Evolutionary conservation across 2,113 vertebrate genomes (phyloP), one percentile per base, ranked within the genome.

Genomic region (Lota lota): DNA sequence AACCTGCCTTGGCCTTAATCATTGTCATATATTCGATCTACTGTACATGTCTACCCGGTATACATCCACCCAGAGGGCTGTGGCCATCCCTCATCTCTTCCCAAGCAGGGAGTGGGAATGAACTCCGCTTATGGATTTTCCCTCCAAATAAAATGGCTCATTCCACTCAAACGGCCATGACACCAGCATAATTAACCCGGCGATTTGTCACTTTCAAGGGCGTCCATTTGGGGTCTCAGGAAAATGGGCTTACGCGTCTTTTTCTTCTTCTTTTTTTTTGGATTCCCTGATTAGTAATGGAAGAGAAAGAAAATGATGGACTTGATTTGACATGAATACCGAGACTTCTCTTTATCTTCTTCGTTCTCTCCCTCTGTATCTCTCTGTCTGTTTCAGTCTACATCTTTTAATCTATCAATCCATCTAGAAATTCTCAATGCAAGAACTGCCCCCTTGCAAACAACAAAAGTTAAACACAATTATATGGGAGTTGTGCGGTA

Each of bases 71-170:
- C 80, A 66, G 61, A 66, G 81, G 67, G 62, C 64, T 0, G 19
- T 61, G 53, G 59, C 69, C 64, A 85, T 83, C 53, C 67, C 61
- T 88, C 84, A 85, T 50, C 18, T n/a, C 33, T 73, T 80, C 54
- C n/a, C 16, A 12, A 62, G 66, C 14, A 8, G 60, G 72, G 78
- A 70, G 50, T 15, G 56, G 72, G 78, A 86, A 83, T 83, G 82
- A 80, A 80, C 71, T 83, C 76, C 20, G 58, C 69, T 81, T 83
- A 87, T 89, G 68, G 85, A 88, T 88, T 87, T 88, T 79, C 63
- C 61, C 75, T 80, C 70, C 62, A 78, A 89, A 86, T 84, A 81
- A 86, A 87, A 79, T 82, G 67, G 72, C 69, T 83, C 77, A 69
- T 83, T 87, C 72, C 57, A 70, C 61, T 57, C 4, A 24, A 86